phyloP scores from a whole-genome alignment of 1,140 invertebrate species.

The Ericerus pela region DNA sequence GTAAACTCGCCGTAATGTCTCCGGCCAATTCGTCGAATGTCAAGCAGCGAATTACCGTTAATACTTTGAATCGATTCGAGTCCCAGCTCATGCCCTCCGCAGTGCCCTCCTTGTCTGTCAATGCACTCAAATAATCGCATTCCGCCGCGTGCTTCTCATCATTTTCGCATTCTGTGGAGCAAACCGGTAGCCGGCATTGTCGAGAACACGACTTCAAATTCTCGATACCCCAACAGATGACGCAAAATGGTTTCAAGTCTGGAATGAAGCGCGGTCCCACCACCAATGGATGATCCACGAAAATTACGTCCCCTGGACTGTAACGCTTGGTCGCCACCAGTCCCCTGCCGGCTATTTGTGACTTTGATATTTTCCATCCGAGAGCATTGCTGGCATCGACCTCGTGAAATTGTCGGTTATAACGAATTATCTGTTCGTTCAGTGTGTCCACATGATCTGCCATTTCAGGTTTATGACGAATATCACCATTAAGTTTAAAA shows the following conservation, averaged over 20 bases:
- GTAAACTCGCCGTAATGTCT: slow-evolving; percentile 37
- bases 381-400: background rate
- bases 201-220: slow-evolving; percentile 34
- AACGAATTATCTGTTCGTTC: background rate
- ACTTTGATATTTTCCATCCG: background rate
- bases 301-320: slow-evolving; percentile 45
- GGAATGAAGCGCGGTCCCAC: slow-evolving; percentile 31
- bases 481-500: too few species aligned
- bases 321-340: slow-evolving; percentile 48
- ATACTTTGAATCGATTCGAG: slow-evolving; percentile 35
- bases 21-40: slow-evolving; percentile 37
- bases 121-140: slow-evolving; percentile 37
- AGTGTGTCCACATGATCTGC: background rate
- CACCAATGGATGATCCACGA: slow-evolving; percentile 46
- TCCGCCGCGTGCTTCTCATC: slow-evolving; percentile 38
- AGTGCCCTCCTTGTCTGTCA: slow-evolving; percentile 34
- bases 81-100: slow-evolving; percentile 36
- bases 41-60: slow-evolving; percentile 43
- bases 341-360: slow-evolving; percentile 41
- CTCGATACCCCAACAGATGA: slow-evolving; percentile 5
- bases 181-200: slow-evolving; percentile 42
- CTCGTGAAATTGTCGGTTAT: background rate
- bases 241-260: slow-evolving; percentile 12
- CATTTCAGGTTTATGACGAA: too few species aligned
- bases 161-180: slow-evolving; percentile 39